phyloP scores from a whole-genome alignment of 2,797 vertebrate species.

The Propithecus deckenii region DNA sequence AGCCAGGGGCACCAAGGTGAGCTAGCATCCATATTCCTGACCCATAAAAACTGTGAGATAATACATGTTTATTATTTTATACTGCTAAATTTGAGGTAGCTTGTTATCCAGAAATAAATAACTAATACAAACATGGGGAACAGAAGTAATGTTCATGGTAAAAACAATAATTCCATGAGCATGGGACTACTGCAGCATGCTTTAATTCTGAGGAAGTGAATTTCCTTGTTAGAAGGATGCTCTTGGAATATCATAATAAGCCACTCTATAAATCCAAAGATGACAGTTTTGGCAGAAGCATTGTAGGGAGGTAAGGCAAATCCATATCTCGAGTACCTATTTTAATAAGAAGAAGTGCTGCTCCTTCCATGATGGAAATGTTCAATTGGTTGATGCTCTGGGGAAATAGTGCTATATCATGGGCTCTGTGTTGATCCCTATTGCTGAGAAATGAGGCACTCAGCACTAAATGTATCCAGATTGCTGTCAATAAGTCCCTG shows the following conservation, averaged over 20 bases:
- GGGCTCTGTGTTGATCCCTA: background rate
- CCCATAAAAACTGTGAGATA: background rate
- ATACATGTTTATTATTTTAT: background rate
- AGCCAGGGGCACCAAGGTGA: background rate
- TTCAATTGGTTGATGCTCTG: background rate
- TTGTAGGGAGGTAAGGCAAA: background rate
- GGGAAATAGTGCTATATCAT: background rate
- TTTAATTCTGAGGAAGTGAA: background rate
- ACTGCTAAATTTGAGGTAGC: background rate
- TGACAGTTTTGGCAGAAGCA: background rate
- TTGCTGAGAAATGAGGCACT: no score
- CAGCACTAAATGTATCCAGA: background rate
- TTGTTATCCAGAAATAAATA: background rate
- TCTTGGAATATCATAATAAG: background rate
- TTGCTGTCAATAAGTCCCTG: background rate
- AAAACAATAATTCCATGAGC: background rate
- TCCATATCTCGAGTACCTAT: background rate
- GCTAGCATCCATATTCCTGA: background rate
- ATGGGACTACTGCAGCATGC: background rate
- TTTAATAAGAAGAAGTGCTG: background rate
- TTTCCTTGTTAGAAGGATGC: background rate
- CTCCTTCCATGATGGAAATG: background rate
- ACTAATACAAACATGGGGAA: background rate
- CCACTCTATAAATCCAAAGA: background rate
- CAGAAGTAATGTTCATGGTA: background rate